Base-by-base conservation (phyloP, 2,797 vertebrate genomes). In the Fringilla coelebs region DNA sequence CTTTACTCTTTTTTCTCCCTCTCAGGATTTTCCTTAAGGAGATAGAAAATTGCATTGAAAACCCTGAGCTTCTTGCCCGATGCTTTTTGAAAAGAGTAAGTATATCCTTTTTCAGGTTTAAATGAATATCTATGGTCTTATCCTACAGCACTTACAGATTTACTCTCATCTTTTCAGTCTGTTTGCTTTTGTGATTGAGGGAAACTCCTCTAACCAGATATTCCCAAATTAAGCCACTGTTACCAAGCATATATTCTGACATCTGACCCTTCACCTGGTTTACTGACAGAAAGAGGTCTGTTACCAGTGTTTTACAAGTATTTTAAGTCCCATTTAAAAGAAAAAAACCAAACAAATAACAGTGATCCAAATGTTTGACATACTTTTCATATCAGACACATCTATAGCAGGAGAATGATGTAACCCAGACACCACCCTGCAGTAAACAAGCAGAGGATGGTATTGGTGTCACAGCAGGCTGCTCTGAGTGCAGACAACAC, bases 61-160 rank as follows among this genome's bases (percentile, higher is more conserved):
- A 98, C 87, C 99, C 99, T 14, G 98, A 99, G 93, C 97, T 99
- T 93, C 98, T 99, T 83, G 99, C 99, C 92, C 98, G 97, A 46
- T 99, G 99, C 92, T 99, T 99, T 97, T 98, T 99, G 96, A 99
- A 99, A 97, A 98, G 99, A 97, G 99, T 99, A 98, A 98, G 98
- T 98, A 88, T 79, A 66, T 63, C 9, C 17, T 45, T 73, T 51
- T 81, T 10, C 14, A 75, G 11, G 18, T 90, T 72, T 85, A 28
- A 72, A 40, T 73, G 48, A 76, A 9, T 62, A 58, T 62, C 26
- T 52, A 2, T 66, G 43, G 28, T 52, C 19, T 79, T 88, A 25
- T 34, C 41, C 57, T 55, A 29, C 22, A 36, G 25, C 26, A 34
- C 9, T 55, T 78, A n/a, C 3, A 66, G n/a, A 63, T 31, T 65